Percentiles rank a stretch among this genome's conserved stretches.
These are phyloP conservation scores for Diarsia mendica DNA, from an alignment of 2,888 invertebrate species.

Conservation along the genomic window DNA sequence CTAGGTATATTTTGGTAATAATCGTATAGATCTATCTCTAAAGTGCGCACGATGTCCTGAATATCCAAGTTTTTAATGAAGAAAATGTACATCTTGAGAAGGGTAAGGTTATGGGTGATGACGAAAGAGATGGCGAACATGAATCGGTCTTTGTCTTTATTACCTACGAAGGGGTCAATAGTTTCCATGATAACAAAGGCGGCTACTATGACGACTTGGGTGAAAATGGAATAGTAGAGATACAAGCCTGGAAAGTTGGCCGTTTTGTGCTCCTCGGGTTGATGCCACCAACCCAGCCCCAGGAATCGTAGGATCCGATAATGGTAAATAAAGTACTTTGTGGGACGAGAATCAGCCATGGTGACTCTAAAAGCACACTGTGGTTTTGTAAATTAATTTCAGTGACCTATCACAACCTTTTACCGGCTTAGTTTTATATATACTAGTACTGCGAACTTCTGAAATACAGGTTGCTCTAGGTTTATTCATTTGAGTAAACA, in stretches of 20 bases:
- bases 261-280: constrained; percentile 80
- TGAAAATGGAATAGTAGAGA: constrained; percentile 81
- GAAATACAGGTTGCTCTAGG: constrained; percentile 52
- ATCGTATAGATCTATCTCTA: constrained; percentile 80
- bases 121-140: constrained; percentile 87
- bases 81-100: constrained; percentile 85
- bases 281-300: constrained; percentile 87
- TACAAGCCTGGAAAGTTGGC: constrained; percentile 83
- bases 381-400: constrained; percentile 13
- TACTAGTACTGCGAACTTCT: constrained; percentile 6
- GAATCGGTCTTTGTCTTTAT: constrained; percentile 84
- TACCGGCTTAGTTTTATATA: constrained; percentile 4
- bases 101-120: constrained; percentile 84
- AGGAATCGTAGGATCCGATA: constrained; percentile 80
- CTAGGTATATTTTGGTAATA: constrained; percentile 82
- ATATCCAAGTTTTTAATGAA: constrained; percentile 83
- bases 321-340: constrained; percentile 80
- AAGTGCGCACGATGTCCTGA: constrained; percentile 81
- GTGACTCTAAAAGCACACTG: constrained; percentile 20
- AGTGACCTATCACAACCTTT: not conserved
- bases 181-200: constrained; percentile 86
- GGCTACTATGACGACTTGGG: constrained; percentile 82
- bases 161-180: constrained; percentile 85
- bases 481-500: not conserved
- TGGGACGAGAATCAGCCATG: constrained; percentile 72